A percentile compares a stretch with the other conserved stretches of the same genome.
phyloP scores from a whole-genome alignment of 53 echinoderm and acorn worm genomes.

The Crossaster papposus region DNA sequence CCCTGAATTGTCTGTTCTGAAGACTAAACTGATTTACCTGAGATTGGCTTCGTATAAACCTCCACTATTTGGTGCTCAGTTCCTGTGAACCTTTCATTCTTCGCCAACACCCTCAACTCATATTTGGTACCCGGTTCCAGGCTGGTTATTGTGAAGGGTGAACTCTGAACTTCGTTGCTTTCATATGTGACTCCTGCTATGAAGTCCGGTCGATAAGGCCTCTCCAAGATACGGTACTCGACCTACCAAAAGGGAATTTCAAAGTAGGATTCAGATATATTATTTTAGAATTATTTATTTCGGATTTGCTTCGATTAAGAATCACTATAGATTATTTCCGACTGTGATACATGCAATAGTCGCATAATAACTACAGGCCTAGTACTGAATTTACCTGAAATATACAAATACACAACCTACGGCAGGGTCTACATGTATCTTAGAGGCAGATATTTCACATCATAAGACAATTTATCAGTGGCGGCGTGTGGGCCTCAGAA shows the following conservation, averaged over 20 bases:
- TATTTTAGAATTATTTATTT: background rate
- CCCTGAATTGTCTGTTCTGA: no score
- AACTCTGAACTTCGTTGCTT: background rate
- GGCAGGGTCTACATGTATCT: no score
- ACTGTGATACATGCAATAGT: background rate
- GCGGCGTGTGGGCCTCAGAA: no score
- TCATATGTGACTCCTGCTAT: background rate
- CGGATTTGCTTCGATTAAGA: background rate
- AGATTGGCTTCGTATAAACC: conserved; percentile 16
- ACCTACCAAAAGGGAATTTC: background rate
- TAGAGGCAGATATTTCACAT: no score
- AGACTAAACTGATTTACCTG: background rate
- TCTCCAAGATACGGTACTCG: background rate
- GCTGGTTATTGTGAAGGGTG: background rate
- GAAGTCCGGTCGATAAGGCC: conserved; percentile 13
- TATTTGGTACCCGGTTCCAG: conserved; percentile 26
- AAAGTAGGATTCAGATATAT: background rate
- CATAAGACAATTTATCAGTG: no score
- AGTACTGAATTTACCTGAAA: no score
- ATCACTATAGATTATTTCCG: background rate
- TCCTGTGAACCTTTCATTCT: conserved; percentile 6
- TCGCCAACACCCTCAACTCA: conserved; percentile 17
- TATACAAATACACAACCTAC: no score
- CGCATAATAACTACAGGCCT: no score
- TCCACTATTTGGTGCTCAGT: background rate